Conservation (phyloP, 2,797 vertebrate species). For the Dallia pectoralis region DNA sequence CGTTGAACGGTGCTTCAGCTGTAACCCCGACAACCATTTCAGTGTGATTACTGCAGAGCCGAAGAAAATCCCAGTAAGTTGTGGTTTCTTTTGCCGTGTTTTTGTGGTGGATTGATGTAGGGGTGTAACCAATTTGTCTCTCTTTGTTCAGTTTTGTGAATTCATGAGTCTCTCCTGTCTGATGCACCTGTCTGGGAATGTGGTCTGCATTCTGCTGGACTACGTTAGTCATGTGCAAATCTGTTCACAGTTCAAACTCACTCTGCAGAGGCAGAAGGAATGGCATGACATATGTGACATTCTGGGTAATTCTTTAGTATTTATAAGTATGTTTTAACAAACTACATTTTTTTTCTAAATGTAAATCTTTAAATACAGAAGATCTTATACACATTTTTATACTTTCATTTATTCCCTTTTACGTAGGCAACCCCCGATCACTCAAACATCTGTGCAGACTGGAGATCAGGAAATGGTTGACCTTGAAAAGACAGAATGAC, state of each 20-base stretch:
- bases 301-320: slow-evolving; percentile 67
- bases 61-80: slow-evolving; percentile 59
- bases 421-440: slow-evolving; percentile 79
- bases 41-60: not conserved
- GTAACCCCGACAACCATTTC: slow-evolving; percentile 70
- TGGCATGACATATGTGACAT: slow-evolving; percentile 79
- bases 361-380: not conserved
- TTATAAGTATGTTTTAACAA: not conserved
- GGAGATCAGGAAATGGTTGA: slow-evolving; percentile 76
- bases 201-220: slow-evolving; percentile 77
- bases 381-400: not conserved
- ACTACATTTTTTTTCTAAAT: not conserved
- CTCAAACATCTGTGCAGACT: slow-evolving; percentile 82
- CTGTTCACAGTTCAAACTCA: slow-evolving; percentile 74
- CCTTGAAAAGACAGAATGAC: slow-evolving; percentile 73
- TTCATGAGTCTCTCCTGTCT: slow-evolving; percentile 83
- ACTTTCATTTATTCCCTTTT: slow-evolving; percentile 5
- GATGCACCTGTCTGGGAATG: slow-evolving; percentile 74
- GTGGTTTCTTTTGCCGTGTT: not conserved
- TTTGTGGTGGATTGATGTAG: not conserved
- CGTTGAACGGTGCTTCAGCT: slow-evolving; percentile 81
- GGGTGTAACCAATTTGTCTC: not conserved
- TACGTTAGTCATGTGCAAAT: slow-evolving; percentile 76
- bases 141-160: slow-evolving; percentile 80
- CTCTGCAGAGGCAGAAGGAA: slow-evolving; percentile 75